Percentiles rank a stretch among this genome's conserved stretches.
These are phyloP conservation scores for Acrobasis suavella DNA, from an alignment of 2,888 invertebrate genomes.

Conservation along the genomic window DNA sequence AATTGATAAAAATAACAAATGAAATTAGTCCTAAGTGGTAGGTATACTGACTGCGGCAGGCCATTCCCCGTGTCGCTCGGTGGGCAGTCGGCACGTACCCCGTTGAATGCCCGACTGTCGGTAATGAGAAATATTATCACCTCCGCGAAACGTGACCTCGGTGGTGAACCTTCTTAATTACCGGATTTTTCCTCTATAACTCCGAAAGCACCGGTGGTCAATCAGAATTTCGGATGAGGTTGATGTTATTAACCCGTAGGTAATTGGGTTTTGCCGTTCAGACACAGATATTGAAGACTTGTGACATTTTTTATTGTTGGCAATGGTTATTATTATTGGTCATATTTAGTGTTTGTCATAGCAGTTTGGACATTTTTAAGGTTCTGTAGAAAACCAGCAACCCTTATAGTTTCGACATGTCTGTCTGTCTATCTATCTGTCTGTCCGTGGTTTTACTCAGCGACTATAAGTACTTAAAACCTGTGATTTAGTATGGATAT, in stretches of 20 bases:
- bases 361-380: no score
- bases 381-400: no score
- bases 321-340: no score
- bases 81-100: neutral
- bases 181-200: conserved; percentile 20
- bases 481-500: no score
- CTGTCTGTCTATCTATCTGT: no score
- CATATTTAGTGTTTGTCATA: no score
- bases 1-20: neutral
- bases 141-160: conserved; percentile 15
- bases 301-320: no score
- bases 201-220: conserved; percentile 6
- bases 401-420: no score
- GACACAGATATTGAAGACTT: no score
- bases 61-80: neutral
- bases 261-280: no score
- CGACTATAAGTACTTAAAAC: no score
- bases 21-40: neutral
- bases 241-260: neutral
- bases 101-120: conserved; percentile 14
- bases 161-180: conserved; percentile 20
- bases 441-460: no score
- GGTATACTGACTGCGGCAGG: neutral
- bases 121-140: conserved; percentile 24
- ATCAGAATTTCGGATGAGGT: conserved; percentile 16